Base-by-base conservation (phyloP, 2,797 vertebrate species). In the Sus cebifrons region DNA sequence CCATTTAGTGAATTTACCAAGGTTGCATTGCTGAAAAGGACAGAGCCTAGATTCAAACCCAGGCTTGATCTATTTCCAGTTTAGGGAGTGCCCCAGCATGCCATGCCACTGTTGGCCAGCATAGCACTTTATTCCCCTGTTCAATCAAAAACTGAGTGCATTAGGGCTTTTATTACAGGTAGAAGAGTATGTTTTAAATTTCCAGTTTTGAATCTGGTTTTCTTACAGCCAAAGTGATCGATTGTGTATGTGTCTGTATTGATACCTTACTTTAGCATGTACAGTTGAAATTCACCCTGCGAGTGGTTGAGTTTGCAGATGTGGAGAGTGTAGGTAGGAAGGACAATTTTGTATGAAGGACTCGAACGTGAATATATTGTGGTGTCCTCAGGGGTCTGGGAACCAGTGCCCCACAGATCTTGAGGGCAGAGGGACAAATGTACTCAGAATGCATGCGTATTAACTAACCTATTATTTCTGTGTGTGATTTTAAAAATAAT, bases 191-290 rank as follows among this genome's bases (percentile, higher is more conserved):
- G 79, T 93, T 75, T 44, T 64, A 77, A 56, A 62, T 89, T 78
- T 94, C 17, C 14, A 36, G 0, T 74, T 96, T 94, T 81, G 65
- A 67, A 49, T 78, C 29, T 44, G 14, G 86, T 84, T 95, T 16
- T 84, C 67, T 25, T 77, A 49, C 9, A 86, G 73, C 27, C 17
- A 67, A 40, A 58, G 44, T 68, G 23, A 88, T n/a, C 67, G 82
- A 14, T 68, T 90, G 83, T 88, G 3, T 81, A 32, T 49, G 1
- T 67, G 3, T 65, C 21, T 32, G 8, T 89, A 40, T 56, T 5
- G 3, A 2, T 82, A 56, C 36, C 25, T 87, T 36, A 3, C 67
- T 90, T 94, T 32, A 71, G 16, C 40, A 9, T 62, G 29, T 56
- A 78, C 29, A 56, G 75, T 56, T 78, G 75, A 78, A 78, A 78